Evolutionary conservation across 2,888 invertebrate genomes (phyloP).

Genomic region (Petrolisthes manimaculis): DNA sequence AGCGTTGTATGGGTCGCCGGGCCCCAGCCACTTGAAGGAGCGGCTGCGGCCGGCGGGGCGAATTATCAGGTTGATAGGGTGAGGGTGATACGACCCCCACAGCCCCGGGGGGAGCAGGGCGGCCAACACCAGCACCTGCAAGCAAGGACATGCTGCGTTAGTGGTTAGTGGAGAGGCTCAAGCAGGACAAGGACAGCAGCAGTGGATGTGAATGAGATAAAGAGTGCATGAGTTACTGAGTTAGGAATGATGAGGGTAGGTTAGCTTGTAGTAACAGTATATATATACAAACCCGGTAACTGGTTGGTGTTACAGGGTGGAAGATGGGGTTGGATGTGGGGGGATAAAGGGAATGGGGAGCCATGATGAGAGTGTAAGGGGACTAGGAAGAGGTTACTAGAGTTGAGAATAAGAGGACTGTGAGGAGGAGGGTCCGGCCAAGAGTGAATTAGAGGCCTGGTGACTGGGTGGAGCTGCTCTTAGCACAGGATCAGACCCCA

Average conservation of each 20-base stretch:
- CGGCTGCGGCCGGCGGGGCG: slow-evolving; percentile 46
- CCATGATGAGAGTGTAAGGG: slow-evolving; percentile 1
- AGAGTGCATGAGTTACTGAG: background rate
- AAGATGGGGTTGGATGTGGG: background rate
- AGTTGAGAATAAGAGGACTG: slow-evolving; percentile 36
- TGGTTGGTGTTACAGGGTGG: background rate
- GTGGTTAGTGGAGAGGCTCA: slow-evolving; percentile 31
- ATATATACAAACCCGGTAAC: background rate
- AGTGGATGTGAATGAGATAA: background rate
- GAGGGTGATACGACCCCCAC: background rate
- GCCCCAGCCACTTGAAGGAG: slow-evolving; percentile 46
- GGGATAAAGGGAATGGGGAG: background rate
- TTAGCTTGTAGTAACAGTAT: background rate
- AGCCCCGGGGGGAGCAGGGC: background rate
- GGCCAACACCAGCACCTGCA: slow-evolving; percentile 13
- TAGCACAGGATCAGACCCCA: background rate
- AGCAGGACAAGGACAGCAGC: background rate
- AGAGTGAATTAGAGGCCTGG: slow-evolving; percentile 33
- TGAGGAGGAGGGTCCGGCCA: background rate
- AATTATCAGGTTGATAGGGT: slow-evolving; percentile 47
- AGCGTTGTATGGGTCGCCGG: slow-evolving; percentile 23
- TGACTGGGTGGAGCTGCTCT: slow-evolving; percentile 17
- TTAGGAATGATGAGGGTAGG: background rate
- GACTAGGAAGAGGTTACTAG: slow-evolving; percentile 10
- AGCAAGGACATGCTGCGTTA: slow-evolving; percentile 33